Evolutionary conservation across 1,140 invertebrate genomes (phyloP).

Genomic region (Bathynomus jamesi): DNA sequence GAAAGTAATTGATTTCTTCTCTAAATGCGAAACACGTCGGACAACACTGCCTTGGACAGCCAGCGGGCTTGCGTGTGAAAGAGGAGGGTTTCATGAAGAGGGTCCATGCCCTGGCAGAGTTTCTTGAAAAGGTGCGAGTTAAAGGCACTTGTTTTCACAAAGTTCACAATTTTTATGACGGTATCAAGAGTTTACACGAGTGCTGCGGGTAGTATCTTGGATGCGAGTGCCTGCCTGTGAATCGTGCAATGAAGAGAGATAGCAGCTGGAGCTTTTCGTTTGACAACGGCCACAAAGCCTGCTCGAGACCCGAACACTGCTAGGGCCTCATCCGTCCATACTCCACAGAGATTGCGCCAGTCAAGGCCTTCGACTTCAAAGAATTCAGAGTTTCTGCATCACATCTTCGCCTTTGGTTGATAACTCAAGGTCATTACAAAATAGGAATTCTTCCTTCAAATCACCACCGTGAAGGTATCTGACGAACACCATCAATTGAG

Average conservation of each 20-base stretch:
- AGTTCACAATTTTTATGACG: too few relatives aligned
- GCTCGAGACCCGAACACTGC: constrained; percentile 41
- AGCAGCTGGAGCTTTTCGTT: constrained; percentile 39
- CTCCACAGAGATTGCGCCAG: too few relatives aligned
- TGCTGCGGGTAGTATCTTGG: constrained; percentile 4
- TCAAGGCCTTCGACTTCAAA: constrained; percentile 38
- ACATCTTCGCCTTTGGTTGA: constrained; percentile 15
- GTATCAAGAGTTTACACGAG: constrained; percentile 7
- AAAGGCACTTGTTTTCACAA: too few relatives aligned
- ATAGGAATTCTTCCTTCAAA: constrained; percentile 17
- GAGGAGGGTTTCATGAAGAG: too few relatives aligned
- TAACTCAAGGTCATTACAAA: background rate
- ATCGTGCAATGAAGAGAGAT: constrained; percentile 40
- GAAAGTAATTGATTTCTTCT: too few relatives aligned
- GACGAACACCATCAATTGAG: constrained; percentile 19
- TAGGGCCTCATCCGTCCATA: constrained; percentile 44
- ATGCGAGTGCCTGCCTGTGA: too few relatives aligned
- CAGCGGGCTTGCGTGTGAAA: too few relatives aligned
- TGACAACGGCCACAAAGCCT: constrained; percentile 39
- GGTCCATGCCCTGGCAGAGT: too few relatives aligned
- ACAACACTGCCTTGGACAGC: too few relatives aligned
- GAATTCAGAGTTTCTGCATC: constrained; percentile 21
- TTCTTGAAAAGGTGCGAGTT: too few relatives aligned
- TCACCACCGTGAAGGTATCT: constrained; percentile 16
- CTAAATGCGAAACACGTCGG: too few relatives aligned